These are phyloP conservation scores for Oreonectes daqikongensis DNA, from an alignment of 2,797 vertebrate species.

Conservation along the genomic window DNA sequence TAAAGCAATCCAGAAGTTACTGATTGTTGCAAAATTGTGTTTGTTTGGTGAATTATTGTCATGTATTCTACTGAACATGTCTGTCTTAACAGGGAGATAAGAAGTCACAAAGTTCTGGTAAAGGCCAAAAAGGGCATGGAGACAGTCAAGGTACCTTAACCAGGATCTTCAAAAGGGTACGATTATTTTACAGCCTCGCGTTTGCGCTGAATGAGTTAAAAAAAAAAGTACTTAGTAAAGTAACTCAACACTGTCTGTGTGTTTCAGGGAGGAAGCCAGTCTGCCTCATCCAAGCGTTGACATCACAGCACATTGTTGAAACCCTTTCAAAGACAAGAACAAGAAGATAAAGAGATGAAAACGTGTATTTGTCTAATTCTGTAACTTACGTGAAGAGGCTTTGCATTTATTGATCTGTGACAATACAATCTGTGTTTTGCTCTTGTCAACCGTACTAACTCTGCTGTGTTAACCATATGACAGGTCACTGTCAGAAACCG, in stretches of 20 bases:
- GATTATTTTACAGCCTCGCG: background rate
- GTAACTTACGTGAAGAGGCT: slow-evolving; percentile 66
- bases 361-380: slow-evolving; percentile 66
- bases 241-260: no score
- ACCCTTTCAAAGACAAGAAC: slow-evolving; percentile 63
- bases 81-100: slow-evolving; percentile 82
- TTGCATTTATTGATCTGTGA: slow-evolving; percentile 71
- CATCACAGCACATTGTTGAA: slow-evolving; percentile 51
- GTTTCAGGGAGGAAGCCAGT: slow-evolving; percentile 84
- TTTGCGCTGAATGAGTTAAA: background rate
- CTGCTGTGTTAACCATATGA: slow-evolving; percentile 6
- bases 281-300: slow-evolving; percentile 95
- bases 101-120: slow-evolving; percentile 85
- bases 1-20: no score
- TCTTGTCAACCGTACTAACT: background rate
- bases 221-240: no score
- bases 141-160: slow-evolving; percentile 93
- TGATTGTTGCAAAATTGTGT: no score
- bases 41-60: no score
- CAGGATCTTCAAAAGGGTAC: slow-evolving; percentile 99
- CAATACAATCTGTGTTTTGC: slow-evolving; percentile 74
- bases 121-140: slow-evolving; percentile 87
- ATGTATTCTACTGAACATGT: background rate
- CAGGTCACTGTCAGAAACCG: background rate
- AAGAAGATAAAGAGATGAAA: slow-evolving; percentile 61